Evolutionary conservation across 35 echinoderm and acorn worm genomes (phyloP).

Genomic region (Apostichopus parvimensis): DNA sequence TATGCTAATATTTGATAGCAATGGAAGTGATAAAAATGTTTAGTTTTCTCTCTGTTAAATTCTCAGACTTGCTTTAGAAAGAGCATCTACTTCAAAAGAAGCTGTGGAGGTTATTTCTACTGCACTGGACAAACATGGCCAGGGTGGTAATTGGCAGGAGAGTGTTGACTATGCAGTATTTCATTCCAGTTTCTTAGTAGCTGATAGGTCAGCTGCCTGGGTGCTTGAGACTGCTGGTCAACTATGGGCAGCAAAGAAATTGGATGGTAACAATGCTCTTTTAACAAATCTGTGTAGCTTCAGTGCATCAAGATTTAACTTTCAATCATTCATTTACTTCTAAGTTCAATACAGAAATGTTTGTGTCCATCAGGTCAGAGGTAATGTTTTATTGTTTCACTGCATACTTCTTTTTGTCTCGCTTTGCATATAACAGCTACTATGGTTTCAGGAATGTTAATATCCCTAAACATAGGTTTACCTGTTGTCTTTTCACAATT

Average conservation of each 20-base stretch:
- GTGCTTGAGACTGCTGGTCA: constrained; percentile 72
- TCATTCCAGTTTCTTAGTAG: constrained; percentile 65
- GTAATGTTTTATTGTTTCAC: neutral
- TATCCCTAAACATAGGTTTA: too few relatives aligned
- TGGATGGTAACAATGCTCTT: constrained; percentile 43
- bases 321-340: too few relatives aligned
- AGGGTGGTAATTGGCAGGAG: constrained; percentile 69
- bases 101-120: constrained; percentile 69
- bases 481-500: too few relatives aligned
- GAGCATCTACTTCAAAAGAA: constrained; percentile 58
- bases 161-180: constrained; percentile 3
- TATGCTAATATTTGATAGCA: neutral
- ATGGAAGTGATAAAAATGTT: neutral
- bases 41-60: neutral
- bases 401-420: neutral
- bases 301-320: too few relatives aligned
- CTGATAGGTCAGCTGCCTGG: constrained; percentile 66
- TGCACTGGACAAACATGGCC: constrained; percentile 62
- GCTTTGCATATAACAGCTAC: too few relatives aligned
- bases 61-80: constrained; percentile 74
- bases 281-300: neutral
- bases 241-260: constrained; percentile 65
- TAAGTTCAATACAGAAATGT: too few relatives aligned
- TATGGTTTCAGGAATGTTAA: too few relatives aligned
- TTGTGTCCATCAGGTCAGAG: too few relatives aligned